A percentile compares a stretch with the other conserved stretches of the same genome.
phyloP scores from a whole-genome alignment of 2,113 vertebrate genomes.

The zebrafish (Danio rerio) region GRCz12tu NC_133186.1:23862001-23862500 shows the following conservation, averaged over 20 bases:
- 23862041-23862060: neutral
- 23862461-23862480: constrained; percentile 60
- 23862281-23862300: constrained; percentile 23
- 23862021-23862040: neutral
- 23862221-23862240: neutral
- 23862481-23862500: constrained; percentile 40
- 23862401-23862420: constrained; percentile 74
- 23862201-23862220: neutral
- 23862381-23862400: constrained; percentile 77
- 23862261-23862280: constrained; percentile 1
- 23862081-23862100: neutral
- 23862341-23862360: constrained; percentile 64
- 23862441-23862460: constrained; percentile 70
- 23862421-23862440: constrained; percentile 69
- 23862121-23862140: neutral
- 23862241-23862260: constrained; percentile 3
- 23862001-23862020: neutral
- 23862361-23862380: constrained; percentile 75
- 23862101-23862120: neutral
- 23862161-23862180: neutral
- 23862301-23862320: constrained; percentile 54
- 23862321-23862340: constrained; percentile 47
- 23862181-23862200: neutral
- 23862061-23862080: neutral
- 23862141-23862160: too few relatives aligned